A percentile compares a stretch with the other conserved stretches of the same genome.
phyloP scores from a whole-genome alignment of 2,888 invertebrate genomes.

The Agrotis exclamationis region DNA sequence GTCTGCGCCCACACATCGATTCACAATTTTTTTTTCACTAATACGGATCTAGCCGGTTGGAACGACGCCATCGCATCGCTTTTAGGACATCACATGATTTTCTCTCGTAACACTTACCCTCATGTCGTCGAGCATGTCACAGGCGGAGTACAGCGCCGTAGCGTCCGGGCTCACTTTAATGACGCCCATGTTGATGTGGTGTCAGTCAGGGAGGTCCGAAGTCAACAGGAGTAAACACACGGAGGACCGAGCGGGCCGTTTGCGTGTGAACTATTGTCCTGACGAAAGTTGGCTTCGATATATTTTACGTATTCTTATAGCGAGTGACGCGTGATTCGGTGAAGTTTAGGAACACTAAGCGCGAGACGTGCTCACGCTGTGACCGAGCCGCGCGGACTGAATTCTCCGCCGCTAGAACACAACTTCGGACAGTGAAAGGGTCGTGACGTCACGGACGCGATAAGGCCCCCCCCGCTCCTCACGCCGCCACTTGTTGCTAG shows the following conservation, averaged over 20 bases:
- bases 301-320: slow-evolving; percentile 67
- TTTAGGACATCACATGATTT: slow-evolving; percentile 75
- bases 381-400: slow-evolving; percentile 91
- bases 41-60: slow-evolving; percentile 76
- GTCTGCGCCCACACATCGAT: slow-evolving; percentile 76
- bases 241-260: slow-evolving; percentile 82
- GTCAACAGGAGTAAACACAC: slow-evolving; percentile 74
- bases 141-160: slow-evolving; percentile 85
- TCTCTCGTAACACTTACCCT: slow-evolving; percentile 80
- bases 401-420: slow-evolving; percentile 65
- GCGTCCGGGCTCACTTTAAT: slow-evolving; percentile 88
- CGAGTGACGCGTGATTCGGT: slow-evolving; percentile 82
- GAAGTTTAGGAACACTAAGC: slow-evolving; percentile 82
- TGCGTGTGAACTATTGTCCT: slow-evolving; percentile 77
- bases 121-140: slow-evolving; percentile 89
- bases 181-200: slow-evolving; percentile 82
- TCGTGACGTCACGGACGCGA: slow-evolving; percentile 91
- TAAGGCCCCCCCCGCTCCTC: slow-evolving; percentile 83
- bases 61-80: slow-evolving; percentile 69
- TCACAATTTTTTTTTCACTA: slow-evolving; percentile 74
- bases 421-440: slow-evolving; percentile 89
- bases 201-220: slow-evolving; percentile 46
- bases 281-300: slow-evolving; percentile 72
- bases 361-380: slow-evolving; percentile 87
- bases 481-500: slow-evolving; percentile 87